Percentiles rank a stretch among this genome's conserved stretches.
phyloP scores from a whole-genome alignment of 2,113 vertebrate species.

The Corythaixoides concolor region DNA sequence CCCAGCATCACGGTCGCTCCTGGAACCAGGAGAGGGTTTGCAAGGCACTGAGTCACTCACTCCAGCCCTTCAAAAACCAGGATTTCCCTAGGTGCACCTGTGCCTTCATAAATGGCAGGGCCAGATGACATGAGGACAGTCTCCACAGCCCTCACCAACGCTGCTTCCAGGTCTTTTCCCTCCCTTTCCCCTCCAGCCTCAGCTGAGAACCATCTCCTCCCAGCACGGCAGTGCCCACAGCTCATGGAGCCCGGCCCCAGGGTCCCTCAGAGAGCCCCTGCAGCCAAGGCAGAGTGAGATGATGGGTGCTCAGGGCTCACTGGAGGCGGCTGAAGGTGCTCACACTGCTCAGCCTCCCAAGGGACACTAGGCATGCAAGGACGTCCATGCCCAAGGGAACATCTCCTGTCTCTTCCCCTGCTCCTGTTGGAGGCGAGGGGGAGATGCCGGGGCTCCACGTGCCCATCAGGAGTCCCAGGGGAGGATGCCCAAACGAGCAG shows the following conservation, averaged over 20 bases:
- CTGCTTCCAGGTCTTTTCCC: not conserved
- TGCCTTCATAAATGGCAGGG: not conserved
- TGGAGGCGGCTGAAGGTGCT: not conserved
- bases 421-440: accelerated
- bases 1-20: not conserved
- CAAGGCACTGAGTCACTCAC: not conserved
- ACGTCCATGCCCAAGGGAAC: not conserved
- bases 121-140: not conserved
- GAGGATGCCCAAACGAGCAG: not conserved
- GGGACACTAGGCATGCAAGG: not conserved
- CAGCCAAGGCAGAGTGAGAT: not conserved
- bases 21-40: not conserved
- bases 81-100: not conserved
- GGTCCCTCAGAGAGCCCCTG: accelerated
- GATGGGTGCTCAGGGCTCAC: accelerated
- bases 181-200: not conserved
- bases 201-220: not conserved
- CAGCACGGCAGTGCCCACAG: not conserved
- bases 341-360: not conserved
- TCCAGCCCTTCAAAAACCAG: not conserved
- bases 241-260: accelerated
- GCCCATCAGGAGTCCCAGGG: not conserved
- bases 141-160: accelerated
- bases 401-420: not conserved
- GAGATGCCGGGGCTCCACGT: not conserved